A percentile compares a stretch with the other conserved stretches of the same genome.
phyloP scores from a whole-genome alignment of 2,797 vertebrate genomes.

The Cephalopachus bancanus region DNA sequence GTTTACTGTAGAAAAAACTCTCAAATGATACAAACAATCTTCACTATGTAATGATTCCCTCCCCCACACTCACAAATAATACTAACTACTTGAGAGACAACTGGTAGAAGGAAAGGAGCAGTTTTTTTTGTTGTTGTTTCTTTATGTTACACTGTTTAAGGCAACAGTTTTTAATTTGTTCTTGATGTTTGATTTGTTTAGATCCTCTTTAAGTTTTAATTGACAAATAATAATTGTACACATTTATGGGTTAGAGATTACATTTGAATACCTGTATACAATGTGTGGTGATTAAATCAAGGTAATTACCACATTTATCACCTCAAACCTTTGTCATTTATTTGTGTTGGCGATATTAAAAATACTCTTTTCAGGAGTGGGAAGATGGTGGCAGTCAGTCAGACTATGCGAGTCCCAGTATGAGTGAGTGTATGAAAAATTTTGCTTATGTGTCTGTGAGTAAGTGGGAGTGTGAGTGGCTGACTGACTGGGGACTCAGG shows the following conservation, averaged over 20 bases:
- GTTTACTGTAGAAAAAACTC: neutral
- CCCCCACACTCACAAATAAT: neutral
- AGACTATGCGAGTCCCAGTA: too few species aligned
- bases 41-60: neutral
- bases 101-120: neutral
- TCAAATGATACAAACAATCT: neutral
- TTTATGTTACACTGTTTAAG: neutral
- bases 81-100: neutral
- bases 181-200: neutral
- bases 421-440: too few species aligned
- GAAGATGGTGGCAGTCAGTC: too few species aligned
- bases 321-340: neutral
- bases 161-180: neutral
- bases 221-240: neutral
- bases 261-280: neutral
- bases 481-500: too few species aligned
- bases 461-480: too few species aligned
- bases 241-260: neutral
- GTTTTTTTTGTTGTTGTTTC: neutral
- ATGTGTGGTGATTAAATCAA: neutral
- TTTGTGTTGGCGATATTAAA: neutral
- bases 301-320: neutral
- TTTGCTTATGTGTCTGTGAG: too few species aligned
- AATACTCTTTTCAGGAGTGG: too few species aligned
- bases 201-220: neutral